Base-by-base conservation (phyloP, 2,113 vertebrate genomes). In the Mirza zaza region DNA sequence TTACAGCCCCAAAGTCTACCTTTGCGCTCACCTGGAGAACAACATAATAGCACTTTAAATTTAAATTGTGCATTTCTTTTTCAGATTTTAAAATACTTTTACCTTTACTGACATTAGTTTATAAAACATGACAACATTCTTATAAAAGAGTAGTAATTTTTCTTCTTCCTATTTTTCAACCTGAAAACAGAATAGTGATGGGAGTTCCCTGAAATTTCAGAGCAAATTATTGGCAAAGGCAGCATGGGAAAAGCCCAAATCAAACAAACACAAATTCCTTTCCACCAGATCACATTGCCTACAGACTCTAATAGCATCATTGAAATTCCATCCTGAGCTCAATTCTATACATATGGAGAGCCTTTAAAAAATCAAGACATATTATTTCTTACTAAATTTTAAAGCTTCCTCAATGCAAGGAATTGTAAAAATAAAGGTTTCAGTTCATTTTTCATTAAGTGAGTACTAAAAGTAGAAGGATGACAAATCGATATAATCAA, bases 371-470 rank as follows among this genome's bases (percentile, higher is more conserved):
- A 63, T 77, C 50, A 87, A 97, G 71, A 79, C 23, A 68, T 12
- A 32, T 87, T 94, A 32, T 81, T 94, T 94, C 57, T 94, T 87
- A 83, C 57, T 95, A 81, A 86, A 79, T 75, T 88, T 89, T 48
- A 93, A 96, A 96, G 87, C 32, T 83, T 96, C 39, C 57, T 95
- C 85, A 94, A 59, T 52, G 48, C 13, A 48, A 92, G 17, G 32
- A 95, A 96, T 94, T 95, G 18, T 77, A 45, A 29, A 39, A 73
- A 61, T 76, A 93, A 91, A 57, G 23, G 73, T 82, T 92, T 81
- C 45, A 63, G 36, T 61, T 97, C 93, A 90, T 91, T 97, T 97
- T 97, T 97, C 75, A 90, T 92, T 92, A 85, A n/a, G 39, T 48
- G 50, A 87, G 81, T 93, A 93, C 87, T 94, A 93, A 94, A 94